A percentile compares a stretch with the other conserved stretches of the same genome.
Conservation (phyloP, 2,113 vertebrate genomes). For the Lamprotornis superbus region DNA sequence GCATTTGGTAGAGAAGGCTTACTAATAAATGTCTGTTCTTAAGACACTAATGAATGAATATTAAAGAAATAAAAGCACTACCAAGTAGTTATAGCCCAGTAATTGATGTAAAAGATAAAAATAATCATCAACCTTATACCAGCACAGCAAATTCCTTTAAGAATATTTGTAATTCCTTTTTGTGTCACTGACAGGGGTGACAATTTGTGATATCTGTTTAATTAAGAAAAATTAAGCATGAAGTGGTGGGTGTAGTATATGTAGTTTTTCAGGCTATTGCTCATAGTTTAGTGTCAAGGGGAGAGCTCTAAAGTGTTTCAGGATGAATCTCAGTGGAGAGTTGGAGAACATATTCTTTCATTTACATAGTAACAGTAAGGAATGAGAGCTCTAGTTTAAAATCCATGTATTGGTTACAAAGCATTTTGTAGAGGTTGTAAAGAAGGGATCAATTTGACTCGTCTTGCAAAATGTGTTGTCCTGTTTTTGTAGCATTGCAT, state of each 20-base stretch:
- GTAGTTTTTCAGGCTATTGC: not conserved
- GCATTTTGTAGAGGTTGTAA: not conserved
- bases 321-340: not conserved
- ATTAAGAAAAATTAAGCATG: not conserved
- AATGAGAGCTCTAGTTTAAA: not conserved
- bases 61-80: not conserved
- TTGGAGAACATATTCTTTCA: not conserved
- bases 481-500: not conserved
- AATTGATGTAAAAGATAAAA: not conserved
- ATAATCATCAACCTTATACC: not conserved
- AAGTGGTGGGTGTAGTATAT: not conserved
- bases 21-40: not conserved
- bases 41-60: not conserved
- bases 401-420: not conserved
- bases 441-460: not conserved
- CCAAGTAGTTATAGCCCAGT: not conserved
- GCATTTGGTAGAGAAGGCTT: not conserved
- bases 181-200: not conserved
- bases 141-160: not conserved
- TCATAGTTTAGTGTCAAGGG: not conserved
- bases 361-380: not conserved
- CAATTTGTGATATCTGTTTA: not conserved
- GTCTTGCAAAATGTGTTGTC: not conserved
- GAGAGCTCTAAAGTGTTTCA: not conserved
- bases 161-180: not conserved